Evolutionary conservation across 2,113 vertebrate genomes (phyloP), one percentile per base, ranked within the genome.

Genomic region (Lasiurus borealis): DNA sequence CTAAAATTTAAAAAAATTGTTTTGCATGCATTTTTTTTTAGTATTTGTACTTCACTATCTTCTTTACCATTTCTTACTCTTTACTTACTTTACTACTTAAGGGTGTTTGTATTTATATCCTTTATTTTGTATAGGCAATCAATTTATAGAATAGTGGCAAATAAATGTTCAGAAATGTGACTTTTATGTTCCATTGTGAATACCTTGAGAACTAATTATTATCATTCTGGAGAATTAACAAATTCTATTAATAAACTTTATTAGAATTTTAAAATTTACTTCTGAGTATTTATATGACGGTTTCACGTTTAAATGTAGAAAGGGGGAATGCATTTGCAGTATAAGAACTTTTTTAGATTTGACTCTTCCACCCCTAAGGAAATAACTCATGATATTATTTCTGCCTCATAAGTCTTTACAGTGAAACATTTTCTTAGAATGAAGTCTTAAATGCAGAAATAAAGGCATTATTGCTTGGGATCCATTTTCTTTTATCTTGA

Each of bases 251-350:
- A 40, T 44, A 73, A 5, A 5, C 1, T 12, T 76, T 64, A 34
- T 75, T 91, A 88, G 16, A 68, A 89, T 44, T 85, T 73, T 54
- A 93, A 52, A 52, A 44, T 69, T 68, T 85, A 15, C 5, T 90
- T 84, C 71, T 90, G 13, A 68, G 9, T 62, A 57, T 29, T 81
- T 90, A 29, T 46, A 31, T 68, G 15, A 27, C 88, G 4, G 29
- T 15, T 80, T 6, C 69, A 36, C 6, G 72, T 66, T 69, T 85
- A 72, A 64, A n/a, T 90, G 7, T 80, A 59, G 36, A 76, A 81
- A 76, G 16, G 10, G 10, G 36, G 87, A 57, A 50, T 72, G 0
- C 23, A 0, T 34, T 72, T 89, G 21, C 10, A 48, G 4, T 52
- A 4, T 50, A 83, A 88, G 85, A 82, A 57, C 3, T 3, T 29